Conservation (phyloP, 1,140 invertebrate species). For the Drosophila pallidifrons region DNA sequence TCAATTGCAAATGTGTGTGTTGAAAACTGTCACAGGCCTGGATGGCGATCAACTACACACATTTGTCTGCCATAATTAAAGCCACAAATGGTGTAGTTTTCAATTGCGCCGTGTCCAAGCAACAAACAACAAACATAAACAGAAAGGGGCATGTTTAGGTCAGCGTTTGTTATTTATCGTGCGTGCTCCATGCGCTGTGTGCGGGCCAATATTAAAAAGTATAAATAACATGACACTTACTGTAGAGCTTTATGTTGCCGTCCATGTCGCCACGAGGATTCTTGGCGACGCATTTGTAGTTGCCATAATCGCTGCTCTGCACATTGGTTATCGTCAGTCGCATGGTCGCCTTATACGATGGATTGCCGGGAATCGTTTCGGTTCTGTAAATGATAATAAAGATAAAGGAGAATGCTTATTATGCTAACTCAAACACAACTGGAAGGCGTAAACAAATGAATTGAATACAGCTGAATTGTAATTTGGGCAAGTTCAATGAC, state of each 20-base stretch:
- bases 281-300: conserved; percentile 96
- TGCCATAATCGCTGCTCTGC: conserved; percentile 92
- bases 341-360: conserved; percentile 94
- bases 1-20: neutral
- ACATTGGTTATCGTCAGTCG: conserved; percentile 91
- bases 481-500: conserved; percentile 71
- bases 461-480: neutral
- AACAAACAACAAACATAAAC: neutral
- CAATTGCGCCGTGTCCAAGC: conserved; percentile 37
- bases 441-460: neutral
- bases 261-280: conserved; percentile 97
- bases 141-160: conserved; percentile 6
- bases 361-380: conserved; percentile 88
- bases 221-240: conserved; percentile 89
- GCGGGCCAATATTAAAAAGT: conserved; percentile 64
- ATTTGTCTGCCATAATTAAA: conserved; percentile 64
- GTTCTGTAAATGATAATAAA: conserved; percentile 79
- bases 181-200: conserved; percentile 7
- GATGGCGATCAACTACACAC: conserved; percentile 39
- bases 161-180: conserved; percentile 53
- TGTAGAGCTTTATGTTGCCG: conserved; percentile 94
- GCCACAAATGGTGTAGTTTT: conserved; percentile 68
- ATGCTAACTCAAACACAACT: neutral
- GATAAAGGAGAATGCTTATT: neutral
- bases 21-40: conserved; percentile 16